phyloP scores from a whole-genome alignment of 2,888 invertebrate genomes.

The Pantelozetes paolii region DNA sequence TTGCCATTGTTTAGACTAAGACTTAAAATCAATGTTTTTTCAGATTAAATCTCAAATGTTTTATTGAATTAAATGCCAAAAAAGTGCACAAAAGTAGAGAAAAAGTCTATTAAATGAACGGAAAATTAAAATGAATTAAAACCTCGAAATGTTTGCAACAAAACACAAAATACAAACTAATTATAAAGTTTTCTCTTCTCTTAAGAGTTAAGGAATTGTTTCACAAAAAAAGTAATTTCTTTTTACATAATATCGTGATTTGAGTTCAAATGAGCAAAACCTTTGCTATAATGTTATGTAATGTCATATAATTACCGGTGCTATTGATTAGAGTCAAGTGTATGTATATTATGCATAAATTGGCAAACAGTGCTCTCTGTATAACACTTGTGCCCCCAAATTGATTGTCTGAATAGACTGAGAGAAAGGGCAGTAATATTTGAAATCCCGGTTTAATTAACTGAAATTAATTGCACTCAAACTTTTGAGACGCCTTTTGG shows the following conservation, averaged over 20 bases:
- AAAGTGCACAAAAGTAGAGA: not conserved
- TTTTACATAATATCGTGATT: not conserved
- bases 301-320: not conserved
- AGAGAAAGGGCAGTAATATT: not conserved
- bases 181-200: not conserved
- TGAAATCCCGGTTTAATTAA: conserved; percentile 16
- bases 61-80: too few species aligned
- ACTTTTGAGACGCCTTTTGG: not conserved
- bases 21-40: too few species aligned
- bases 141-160: not conserved
- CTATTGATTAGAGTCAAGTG: not conserved
- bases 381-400: not conserved
- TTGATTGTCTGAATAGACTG: not conserved
- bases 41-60: too few species aligned
- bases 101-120: not conserved
- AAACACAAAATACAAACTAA: conserved; percentile 2
- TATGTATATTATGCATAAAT: not conserved
- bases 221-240: not conserved
- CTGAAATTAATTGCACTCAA: conserved; percentile 2
- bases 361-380: not conserved
- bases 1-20: too few species aligned
- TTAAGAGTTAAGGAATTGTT: too few species aligned
- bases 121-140: not conserved
- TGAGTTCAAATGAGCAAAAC: not conserved
- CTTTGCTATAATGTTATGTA: not conserved